Evolutionary conservation across 2,888 invertebrate species (phyloP).

Genomic region (Sacculina carcini): DNA sequence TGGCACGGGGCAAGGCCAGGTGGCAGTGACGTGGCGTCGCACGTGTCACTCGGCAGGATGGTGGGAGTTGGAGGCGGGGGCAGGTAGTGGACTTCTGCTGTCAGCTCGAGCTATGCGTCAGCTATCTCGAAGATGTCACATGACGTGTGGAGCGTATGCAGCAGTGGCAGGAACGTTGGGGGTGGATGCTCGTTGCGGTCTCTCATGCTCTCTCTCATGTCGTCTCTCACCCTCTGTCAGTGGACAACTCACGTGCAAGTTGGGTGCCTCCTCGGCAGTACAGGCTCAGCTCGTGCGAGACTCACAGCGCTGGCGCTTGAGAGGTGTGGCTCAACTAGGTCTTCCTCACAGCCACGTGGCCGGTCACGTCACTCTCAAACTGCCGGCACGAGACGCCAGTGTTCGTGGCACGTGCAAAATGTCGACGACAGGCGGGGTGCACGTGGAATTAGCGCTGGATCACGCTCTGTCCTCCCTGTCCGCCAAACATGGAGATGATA

Average conservation of each 20-base stretch:
- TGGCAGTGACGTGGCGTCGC: constrained; percentile 31
- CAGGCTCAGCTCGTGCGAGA: constrained; percentile 32
- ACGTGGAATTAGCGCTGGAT: no score
- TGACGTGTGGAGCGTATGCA: neutral
- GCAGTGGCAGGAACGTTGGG: neutral
- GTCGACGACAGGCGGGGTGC: neutral
- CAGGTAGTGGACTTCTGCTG: constrained; percentile 53
- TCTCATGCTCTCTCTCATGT: no score
- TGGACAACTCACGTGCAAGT: constrained; percentile 59
- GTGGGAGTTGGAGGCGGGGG: constrained; percentile 59
- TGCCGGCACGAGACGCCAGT: neutral
- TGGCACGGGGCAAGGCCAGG: constrained; percentile 42
- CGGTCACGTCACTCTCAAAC: neutral
- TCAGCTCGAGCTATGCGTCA: constrained; percentile 53
- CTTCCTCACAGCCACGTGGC: neutral
- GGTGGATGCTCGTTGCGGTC: neutral
- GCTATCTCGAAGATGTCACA: constrained; percentile 41
- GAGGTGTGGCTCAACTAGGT: neutral
- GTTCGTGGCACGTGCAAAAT: neutral
- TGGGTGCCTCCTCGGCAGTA: constrained; percentile 38
- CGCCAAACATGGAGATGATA: no score
- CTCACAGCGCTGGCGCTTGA: neutral
- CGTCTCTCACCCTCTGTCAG: no score
- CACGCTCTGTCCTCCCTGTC: neutral
- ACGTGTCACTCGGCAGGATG: constrained; percentile 58